These are phyloP conservation scores for Pseudomyrmex sp. DNA, from an alignment of 1,140 invertebrate species.

Conservation along the genomic window DNA sequence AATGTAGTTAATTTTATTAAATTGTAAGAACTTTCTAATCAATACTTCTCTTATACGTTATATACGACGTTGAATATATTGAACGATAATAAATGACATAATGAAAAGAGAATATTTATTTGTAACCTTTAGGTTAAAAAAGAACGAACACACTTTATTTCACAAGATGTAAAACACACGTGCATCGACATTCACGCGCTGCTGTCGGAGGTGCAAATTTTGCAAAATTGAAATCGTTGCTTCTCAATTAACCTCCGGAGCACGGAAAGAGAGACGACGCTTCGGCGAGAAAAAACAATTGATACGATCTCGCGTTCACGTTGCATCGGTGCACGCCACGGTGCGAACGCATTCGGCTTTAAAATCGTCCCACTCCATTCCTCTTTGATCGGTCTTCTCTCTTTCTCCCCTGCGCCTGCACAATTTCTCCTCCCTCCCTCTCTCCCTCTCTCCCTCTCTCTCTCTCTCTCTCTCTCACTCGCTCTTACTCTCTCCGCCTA, in stretches of 20 bases:
- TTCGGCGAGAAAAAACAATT: conserved; percentile 76
- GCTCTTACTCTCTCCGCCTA: not conserved
- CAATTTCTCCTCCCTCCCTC: not conserved
- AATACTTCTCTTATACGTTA: not conserved
- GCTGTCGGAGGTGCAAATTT: conserved; percentile 64
- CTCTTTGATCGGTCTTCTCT: conserved; percentile 26
- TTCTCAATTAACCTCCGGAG: conserved; percentile 73
- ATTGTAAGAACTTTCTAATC: conserved; percentile 34
- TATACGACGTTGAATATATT: not conserved
- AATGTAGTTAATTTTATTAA: conserved; percentile 54
- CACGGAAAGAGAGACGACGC: conserved; percentile 65
- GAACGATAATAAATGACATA: not conserved
- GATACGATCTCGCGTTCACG: conserved; percentile 74
- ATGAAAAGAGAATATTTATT: not conserved
- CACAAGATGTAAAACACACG: conserved; percentile 25
- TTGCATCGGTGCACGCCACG: conserved; percentile 59
- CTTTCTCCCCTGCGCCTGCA: conserved; percentile 3
- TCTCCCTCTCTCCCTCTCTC: not conserved
- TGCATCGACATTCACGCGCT: conserved; percentile 19
- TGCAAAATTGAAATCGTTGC: conserved; percentile 68
- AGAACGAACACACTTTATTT: not conserved
- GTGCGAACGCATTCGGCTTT: conserved; percentile 71
- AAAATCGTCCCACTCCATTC: conserved; percentile 66
- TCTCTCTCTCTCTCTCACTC: not conserved
- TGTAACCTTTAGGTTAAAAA: not conserved